Evolutionary conservation across 37 sponge, comb jelly and placozoan genomes (phyloP).

Genomic region (Tethya wilhelma): DNA sequence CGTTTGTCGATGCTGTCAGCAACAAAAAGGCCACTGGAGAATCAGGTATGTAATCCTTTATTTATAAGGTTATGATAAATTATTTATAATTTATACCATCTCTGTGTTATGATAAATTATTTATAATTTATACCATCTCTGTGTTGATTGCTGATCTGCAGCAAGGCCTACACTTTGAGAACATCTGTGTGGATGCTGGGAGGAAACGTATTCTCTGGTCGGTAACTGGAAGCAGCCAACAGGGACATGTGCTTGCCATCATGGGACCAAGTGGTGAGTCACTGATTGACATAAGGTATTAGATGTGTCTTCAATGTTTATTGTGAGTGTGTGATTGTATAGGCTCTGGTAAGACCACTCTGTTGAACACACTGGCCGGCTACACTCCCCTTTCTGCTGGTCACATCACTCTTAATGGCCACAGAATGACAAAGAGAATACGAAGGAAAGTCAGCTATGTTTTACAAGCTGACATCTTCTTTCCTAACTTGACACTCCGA

Average conservation of each 20-base stretch:
- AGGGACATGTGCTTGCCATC: slow-evolving; percentile 77
- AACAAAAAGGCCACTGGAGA: too few species aligned
- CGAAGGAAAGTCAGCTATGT: slow-evolving; percentile 78
- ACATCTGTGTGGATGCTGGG: slow-evolving; percentile 58
- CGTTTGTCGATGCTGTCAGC: too few species aligned
- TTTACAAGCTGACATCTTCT: slow-evolving; percentile 85
- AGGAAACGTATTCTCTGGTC: slow-evolving; percentile 64
- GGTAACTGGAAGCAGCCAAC: slow-evolving; percentile 45
- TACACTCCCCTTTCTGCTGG: slow-evolving; percentile 41
- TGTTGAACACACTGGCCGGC: slow-evolving; percentile 81
- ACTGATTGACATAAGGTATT: neutral
- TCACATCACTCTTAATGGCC: slow-evolving; percentile 48
- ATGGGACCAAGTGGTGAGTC: slow-evolving; percentile 90
- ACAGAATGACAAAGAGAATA: slow-evolving; percentile 53
- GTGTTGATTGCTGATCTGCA: too few species aligned
- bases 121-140: too few species aligned
- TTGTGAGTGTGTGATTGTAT: neutral
- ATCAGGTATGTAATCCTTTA: too few species aligned
- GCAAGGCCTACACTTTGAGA: slow-evolving; percentile 38
- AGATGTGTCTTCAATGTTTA: neutral
- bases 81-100: too few species aligned
- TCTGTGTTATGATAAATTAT: too few species aligned
- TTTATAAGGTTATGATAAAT: too few species aligned
- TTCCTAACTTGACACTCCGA: slow-evolving; percentile 78
- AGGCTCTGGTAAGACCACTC: slow-evolving; percentile 89